These are phyloP conservation scores for Ciconia nigra DNA, from an alignment of 2,797 vertebrate species.

Conservation along the genomic window DNA sequence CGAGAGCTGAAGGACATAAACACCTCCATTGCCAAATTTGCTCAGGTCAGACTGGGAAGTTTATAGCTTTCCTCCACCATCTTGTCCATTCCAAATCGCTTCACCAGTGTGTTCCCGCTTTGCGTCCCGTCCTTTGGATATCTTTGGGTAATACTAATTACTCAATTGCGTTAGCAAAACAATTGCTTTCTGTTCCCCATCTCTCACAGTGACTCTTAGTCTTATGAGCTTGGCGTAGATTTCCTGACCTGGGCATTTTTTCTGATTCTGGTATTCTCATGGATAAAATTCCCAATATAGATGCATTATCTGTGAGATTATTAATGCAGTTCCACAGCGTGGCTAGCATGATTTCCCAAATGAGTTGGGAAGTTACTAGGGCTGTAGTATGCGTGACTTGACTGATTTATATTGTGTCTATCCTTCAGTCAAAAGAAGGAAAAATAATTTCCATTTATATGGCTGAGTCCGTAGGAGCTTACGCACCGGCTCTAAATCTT, in stretches of 20 bases:
- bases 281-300: conserved; percentile 21
- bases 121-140: neutral
- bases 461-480: conserved; percentile 1
- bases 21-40: neutral
- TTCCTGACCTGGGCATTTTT: neutral
- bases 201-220: neutral
- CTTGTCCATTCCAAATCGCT: neutral
- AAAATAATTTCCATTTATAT: conserved; percentile 57
- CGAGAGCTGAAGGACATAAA: neutral
- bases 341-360: conserved; percentile 33
- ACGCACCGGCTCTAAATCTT: neutral
- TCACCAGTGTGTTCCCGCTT: neutral
- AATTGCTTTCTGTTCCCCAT: neutral
- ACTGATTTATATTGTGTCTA: conserved; percentile 12
- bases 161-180: neutral
- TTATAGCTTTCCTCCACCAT: neutral
- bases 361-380: neutral
- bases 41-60: neutral
- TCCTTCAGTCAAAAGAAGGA: conserved; percentile 35
- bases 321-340: neutral
- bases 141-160: neutral
- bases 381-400: neutral
- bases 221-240: neutral
- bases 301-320: neutral
- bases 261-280: neutral